These are phyloP conservation scores for Cheiracanthium punctorium DNA, from an alignment of 2,888 invertebrate species.

Conservation along the genomic window DNA sequence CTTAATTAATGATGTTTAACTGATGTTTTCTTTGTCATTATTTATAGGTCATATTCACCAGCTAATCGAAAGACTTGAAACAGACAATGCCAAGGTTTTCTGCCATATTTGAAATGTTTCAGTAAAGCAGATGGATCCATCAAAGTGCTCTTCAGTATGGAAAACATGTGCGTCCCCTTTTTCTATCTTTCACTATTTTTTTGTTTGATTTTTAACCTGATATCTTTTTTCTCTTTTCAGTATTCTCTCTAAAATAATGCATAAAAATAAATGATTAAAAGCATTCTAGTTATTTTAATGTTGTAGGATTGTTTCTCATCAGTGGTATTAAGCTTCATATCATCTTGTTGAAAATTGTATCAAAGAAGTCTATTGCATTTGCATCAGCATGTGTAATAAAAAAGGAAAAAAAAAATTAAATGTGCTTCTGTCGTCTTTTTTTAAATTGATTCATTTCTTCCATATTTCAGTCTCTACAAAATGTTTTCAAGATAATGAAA, in stretches of 20 bases:
- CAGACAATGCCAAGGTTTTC: constrained; percentile 14
- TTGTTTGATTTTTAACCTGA: constrained; percentile 4
- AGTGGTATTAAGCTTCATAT: constrained; percentile 13
- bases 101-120: background rate
- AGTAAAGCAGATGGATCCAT: constrained; percentile 29
- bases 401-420: background rate
- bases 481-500: background rate
- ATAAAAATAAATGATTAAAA: background rate
- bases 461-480: background rate
- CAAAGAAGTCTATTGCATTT: background rate
- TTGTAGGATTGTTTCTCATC: constrained; percentile 1
- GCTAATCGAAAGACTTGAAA: constrained; percentile 47
- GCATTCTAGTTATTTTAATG: background rate
- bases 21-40: too few species aligned
- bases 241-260: constrained; percentile 15
- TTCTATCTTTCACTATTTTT: constrained; percentile 19
- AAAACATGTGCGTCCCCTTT: constrained; percentile 60
- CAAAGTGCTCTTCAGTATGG: constrained; percentile 64
- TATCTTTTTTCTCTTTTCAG: constrained; percentile 33
- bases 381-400: background rate
- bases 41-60: constrained; percentile 45
- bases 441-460: background rate
- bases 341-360: constrained; percentile 3
- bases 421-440: background rate
- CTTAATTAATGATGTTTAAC: too few species aligned